Conservation (phyloP, 2,113 vertebrate species). For the Xerus inauris region DNA sequence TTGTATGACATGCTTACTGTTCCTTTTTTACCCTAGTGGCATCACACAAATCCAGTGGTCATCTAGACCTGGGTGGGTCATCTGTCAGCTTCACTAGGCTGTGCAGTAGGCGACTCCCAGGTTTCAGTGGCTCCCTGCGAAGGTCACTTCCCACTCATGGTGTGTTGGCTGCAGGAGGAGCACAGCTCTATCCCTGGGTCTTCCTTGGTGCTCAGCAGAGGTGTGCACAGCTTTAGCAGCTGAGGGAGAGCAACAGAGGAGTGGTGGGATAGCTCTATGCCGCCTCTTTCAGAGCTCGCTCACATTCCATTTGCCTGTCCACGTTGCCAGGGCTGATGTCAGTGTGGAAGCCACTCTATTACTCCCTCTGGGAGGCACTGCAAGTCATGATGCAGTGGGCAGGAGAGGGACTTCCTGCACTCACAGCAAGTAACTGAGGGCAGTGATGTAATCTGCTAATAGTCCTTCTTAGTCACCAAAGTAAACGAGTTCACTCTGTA, state of each 20-base stretch:
- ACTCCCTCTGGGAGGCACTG: background rate
- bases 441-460: background rate
- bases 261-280: too few species aligned
- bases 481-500: background rate
- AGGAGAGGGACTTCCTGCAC: too few species aligned
- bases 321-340: background rate
- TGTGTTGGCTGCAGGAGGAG: background rate
- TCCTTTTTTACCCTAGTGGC: fast-evolving
- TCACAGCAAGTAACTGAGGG: background rate
- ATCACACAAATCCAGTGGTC: background rate
- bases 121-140: background rate
- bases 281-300: background rate
- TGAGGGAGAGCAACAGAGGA: background rate
- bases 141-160: too few species aligned
- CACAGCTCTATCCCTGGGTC: background rate
- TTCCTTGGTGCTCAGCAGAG: background rate
- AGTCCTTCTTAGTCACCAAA: background rate
- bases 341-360: background rate
- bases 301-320: background rate
- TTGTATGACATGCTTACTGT: too few species aligned
- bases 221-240: background rate
- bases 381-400: background rate
- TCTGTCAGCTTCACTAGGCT: background rate
- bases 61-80: background rate
- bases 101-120: background rate